Evolutionary conservation across 2,888 invertebrate species (phyloP).

Genomic region (Zygothrica quintamaculata): DNA sequence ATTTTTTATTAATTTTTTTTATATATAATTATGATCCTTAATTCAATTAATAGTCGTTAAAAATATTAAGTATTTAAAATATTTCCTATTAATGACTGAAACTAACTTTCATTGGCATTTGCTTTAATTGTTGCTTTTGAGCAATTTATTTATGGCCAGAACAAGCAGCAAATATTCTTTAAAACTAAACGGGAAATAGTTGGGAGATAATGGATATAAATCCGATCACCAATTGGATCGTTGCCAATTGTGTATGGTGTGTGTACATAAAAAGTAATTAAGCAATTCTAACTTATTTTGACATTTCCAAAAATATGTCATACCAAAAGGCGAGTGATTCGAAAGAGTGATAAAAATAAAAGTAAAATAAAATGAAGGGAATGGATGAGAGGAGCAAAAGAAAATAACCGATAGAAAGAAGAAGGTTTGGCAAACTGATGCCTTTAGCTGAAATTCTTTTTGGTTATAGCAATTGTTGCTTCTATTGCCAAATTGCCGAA

Average conservation of each 20-base stretch:
- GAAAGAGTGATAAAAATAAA: slow-evolving; percentile 53
- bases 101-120: no score
- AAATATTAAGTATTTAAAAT: no score
- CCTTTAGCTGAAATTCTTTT: slow-evolving; percentile 46
- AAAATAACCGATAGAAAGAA: slow-evolving; percentile 7
- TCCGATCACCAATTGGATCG: slow-evolving; percentile 37
- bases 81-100: no score
- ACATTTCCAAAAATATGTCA: slow-evolving; percentile 80
- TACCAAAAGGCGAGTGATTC: slow-evolving; percentile 39
- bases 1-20: no score
- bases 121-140: slow-evolving; percentile 17
- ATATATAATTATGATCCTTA: no score
- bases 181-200: slow-evolving; percentile 13
- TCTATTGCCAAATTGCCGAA: slow-evolving; percentile 67
- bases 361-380: slow-evolving; percentile 12
- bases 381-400: slow-evolving; percentile 1
- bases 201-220: slow-evolving; percentile 30
- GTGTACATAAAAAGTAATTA: slow-evolving; percentile 70
- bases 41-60: no score
- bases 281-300: slow-evolving; percentile 73
- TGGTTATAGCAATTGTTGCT: slow-evolving; percentile 28
- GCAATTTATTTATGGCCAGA: slow-evolving; percentile 6
- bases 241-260: slow-evolving; percentile 47
- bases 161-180: neutral
- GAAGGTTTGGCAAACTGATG: slow-evolving; percentile 65